Evolutionary conservation across 1,140 invertebrate species (phyloP).

Genomic region (Habropoda laboriosa): DNA sequence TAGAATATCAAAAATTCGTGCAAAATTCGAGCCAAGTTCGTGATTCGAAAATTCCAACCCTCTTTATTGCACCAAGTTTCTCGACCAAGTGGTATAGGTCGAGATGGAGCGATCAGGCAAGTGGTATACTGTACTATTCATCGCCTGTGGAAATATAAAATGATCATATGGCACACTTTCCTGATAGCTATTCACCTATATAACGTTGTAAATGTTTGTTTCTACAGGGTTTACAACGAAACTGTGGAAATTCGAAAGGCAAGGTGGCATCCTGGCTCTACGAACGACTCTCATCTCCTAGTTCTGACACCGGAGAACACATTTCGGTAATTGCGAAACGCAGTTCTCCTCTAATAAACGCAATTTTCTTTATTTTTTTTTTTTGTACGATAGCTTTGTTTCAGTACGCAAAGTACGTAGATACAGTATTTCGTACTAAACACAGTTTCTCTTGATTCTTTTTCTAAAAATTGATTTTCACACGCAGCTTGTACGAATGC

Average conservation of each 20-base stretch:
- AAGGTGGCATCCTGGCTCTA: constrained; percentile 92
- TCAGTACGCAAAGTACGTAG: background rate
- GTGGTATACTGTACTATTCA: too few species aligned
- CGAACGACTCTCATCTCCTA: constrained; percentile 88
- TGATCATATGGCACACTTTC: too few species aligned
- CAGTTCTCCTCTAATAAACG: background rate
- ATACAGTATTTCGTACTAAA: constrained; percentile 27
- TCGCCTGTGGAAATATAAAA: too few species aligned
- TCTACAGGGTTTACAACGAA: constrained; percentile 82
- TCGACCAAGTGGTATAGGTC: too few species aligned
- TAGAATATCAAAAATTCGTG: too few species aligned
- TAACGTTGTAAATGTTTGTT: too few species aligned
- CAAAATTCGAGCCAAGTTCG: too few species aligned
- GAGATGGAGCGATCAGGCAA: too few species aligned
- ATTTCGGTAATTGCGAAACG: constrained; percentile 84
- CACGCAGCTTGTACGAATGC: constrained; percentile 81
- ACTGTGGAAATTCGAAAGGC: constrained; percentile 85
- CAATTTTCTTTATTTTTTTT: background rate
- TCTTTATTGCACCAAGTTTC: too few species aligned
- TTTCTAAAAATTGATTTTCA: too few species aligned
- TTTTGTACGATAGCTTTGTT: background rate
- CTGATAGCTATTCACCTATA: too few species aligned
- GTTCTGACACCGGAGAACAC: constrained; percentile 92
- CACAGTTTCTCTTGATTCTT: constrained; percentile 11
- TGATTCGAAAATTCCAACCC: too few species aligned